A percentile compares a stretch with the other conserved stretches of the same genome.
Evolutionary conservation across 1,140 invertebrate genomes (phyloP).

Genomic region (Sitophilus oryzae): DNA sequence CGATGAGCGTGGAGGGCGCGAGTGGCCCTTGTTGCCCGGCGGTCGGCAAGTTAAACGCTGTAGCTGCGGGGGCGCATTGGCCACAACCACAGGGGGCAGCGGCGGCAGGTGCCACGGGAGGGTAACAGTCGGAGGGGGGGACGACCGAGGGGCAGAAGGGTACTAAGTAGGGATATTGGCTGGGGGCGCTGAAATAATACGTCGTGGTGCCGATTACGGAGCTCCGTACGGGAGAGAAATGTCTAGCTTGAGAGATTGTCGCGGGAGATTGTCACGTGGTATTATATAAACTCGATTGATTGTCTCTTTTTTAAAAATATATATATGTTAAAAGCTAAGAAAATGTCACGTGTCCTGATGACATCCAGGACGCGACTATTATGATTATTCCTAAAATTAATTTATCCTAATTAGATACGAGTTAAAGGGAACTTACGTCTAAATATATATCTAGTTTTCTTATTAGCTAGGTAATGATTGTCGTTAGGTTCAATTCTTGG

Average conservation of each 20-base stretch:
- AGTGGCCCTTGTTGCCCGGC: no score
- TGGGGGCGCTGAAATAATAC: slow-evolving; percentile 43
- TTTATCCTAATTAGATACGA: neutral
- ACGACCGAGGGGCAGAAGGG: slow-evolving; percentile 39
- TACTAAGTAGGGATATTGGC: slow-evolving; percentile 44
- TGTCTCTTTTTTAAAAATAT: slow-evolving; percentile 28
- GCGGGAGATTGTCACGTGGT: slow-evolving; percentile 29
- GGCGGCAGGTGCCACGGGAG: slow-evolving; percentile 27
- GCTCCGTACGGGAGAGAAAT: slow-evolving; percentile 23
- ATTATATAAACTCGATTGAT: slow-evolving; percentile 40
- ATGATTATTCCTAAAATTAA: no score
- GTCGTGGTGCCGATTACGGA: slow-evolving; percentile 39
- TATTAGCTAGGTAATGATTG: slow-evolving; percentile 37
- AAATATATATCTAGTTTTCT: slow-evolving; percentile 10
- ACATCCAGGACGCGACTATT: no score
- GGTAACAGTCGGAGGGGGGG: slow-evolving; percentile 37
- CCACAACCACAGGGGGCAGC: slow-evolving; percentile 38
- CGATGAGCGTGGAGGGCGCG: slow-evolving; percentile 42
- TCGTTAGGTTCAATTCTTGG: slow-evolving; percentile 45
- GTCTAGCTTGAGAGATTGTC: slow-evolving; percentile 17
- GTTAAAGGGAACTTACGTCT: neutral
- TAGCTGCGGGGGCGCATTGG: slow-evolving; percentile 43
- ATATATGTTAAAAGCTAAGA: neutral
- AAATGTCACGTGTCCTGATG: no score
- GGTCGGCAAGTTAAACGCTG: slow-evolving; percentile 37